These are phyloP conservation scores for Pygoscelis antarcticus DNA, from an alignment of 2,113 vertebrate genomes.

Conservation along the genomic window DNA sequence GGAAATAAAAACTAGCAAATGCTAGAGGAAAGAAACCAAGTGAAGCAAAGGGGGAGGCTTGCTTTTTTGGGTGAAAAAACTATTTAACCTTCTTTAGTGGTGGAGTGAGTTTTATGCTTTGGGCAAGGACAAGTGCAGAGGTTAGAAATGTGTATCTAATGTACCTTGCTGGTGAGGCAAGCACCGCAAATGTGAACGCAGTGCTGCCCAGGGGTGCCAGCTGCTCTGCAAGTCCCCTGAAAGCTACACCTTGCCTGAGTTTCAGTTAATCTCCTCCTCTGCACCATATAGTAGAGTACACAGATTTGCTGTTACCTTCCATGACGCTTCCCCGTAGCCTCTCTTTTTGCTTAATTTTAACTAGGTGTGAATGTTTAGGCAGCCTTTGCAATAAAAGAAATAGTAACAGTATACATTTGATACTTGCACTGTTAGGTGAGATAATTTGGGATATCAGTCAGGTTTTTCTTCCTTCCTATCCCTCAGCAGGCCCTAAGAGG, in stretches of 20 bases:
- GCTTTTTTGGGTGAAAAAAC: not conserved
- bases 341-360: not conserved
- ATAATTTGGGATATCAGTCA: not conserved
- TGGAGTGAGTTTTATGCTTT: not conserved
- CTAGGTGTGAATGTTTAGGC: not conserved
- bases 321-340: rapidly evolving
- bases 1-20: not conserved
- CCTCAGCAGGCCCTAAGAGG: not conserved
- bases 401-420: not conserved
- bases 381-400: not conserved
- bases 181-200: not conserved
- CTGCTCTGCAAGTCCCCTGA: rapidly evolving
- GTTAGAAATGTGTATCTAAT: not conserved
- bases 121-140: rapidly evolving
- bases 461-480: not conserved
- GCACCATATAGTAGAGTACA: too few relatives aligned
- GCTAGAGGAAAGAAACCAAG: not conserved
- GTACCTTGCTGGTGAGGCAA: rapidly evolving
- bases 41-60: not conserved
- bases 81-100: not conserved
- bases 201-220: rapidly evolving
- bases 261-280: not conserved
- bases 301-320: not conserved
- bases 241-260: rapidly evolving
- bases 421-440: not conserved